These are phyloP conservation scores for Cassiopea andromeda DNA, from an alignment of 30 jellyfish, hydroid and myxozoan species.

Conservation along the genomic window DNA sequence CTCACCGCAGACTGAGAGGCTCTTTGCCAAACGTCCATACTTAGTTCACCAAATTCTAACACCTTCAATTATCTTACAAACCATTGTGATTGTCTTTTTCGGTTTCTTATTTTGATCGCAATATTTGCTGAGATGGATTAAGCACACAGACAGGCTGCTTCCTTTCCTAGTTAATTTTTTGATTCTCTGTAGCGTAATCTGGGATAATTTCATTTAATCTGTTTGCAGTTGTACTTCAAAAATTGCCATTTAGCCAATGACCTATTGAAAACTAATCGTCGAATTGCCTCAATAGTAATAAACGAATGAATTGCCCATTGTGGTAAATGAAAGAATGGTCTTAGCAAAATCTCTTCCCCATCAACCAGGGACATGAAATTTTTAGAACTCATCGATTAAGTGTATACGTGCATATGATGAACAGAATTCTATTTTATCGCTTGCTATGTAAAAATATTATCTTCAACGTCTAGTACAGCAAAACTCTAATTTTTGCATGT, in stretches of 20 bases:
- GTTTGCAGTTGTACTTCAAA: constrained; percentile 5
- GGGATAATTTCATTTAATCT: neutral
- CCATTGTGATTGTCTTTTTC: neutral
- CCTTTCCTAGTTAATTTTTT: neutral
- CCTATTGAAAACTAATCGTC: neutral
- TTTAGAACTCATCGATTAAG: no score
- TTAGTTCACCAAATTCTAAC: neutral
- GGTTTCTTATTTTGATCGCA: neutral
- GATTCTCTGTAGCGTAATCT: neutral
- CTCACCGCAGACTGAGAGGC: neutral
- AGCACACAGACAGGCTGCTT: neutral
- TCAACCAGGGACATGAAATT: neutral
- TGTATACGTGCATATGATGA: no score
- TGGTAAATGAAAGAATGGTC: neutral
- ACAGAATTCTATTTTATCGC: no score
- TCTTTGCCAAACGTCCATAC: neutral
- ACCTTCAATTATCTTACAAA: neutral
- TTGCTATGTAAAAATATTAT: no score
- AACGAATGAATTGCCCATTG: neutral
- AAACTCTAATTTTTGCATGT: no score
- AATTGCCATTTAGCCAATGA: neutral
- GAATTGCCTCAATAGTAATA: neutral
- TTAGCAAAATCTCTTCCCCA: neutral
- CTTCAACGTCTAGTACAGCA: no score
- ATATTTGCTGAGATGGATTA: neutral